Conservation (phyloP, 1,140 invertebrate genomes). For the Trichogramma pretiosum region DNA sequence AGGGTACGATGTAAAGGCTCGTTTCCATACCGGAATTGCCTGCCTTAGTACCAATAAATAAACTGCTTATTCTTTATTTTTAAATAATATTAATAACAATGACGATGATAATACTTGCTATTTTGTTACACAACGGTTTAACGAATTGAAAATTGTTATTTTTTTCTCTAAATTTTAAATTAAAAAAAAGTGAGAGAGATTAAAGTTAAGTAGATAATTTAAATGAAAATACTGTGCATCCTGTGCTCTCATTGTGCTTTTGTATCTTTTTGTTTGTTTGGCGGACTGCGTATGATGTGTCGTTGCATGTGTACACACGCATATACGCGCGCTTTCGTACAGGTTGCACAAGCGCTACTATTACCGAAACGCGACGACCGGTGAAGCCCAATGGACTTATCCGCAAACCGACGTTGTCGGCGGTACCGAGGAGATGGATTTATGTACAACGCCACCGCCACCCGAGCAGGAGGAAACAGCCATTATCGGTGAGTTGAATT, state of each 20-base stretch:
- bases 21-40: constrained; percentile 7
- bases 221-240: constrained; percentile 13
- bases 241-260: constrained; percentile 23
- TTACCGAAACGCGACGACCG: constrained; percentile 53
- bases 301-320: no score
- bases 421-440: constrained; percentile 54
- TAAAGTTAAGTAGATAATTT: constrained; percentile 12
- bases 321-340: constrained; percentile 34
- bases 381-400: constrained; percentile 59
- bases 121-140: no score
- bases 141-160: no score
- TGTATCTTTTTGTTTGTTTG: constrained; percentile 39
- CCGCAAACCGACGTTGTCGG: constrained; percentile 48
- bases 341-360: constrained; percentile 62
- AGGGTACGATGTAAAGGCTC: no score
- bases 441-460: constrained; percentile 53
- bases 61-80: no score
- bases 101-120: not conserved
- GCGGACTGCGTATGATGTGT: no score
- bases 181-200: constrained; percentile 18
- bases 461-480: constrained; percentile 35
- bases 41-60: constrained; percentile 12
- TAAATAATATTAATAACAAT: constrained; percentile 5
- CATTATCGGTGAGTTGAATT: constrained; percentile 27
- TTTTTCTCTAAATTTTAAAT: no score